Conservation (phyloP, 2,113 vertebrate genomes). For the Carassius carassius region DNA sequence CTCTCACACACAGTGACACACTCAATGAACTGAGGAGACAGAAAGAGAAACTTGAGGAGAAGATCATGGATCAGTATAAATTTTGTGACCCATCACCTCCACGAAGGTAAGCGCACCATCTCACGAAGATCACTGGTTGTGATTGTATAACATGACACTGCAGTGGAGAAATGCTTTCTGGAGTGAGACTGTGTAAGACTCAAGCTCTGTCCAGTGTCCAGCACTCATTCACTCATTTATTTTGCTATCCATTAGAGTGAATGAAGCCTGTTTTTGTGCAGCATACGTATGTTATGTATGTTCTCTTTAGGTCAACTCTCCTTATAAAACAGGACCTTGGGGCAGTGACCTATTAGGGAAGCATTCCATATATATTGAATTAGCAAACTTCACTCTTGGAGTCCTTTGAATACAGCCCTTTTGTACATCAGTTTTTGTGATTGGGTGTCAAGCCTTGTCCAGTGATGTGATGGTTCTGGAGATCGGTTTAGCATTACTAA, state of each 20-base stretch:
- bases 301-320: too few species aligned
- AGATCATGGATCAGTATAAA: constrained; percentile 99
- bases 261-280: background rate
- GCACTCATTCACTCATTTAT: background rate
- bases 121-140: background rate
- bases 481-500: background rate
- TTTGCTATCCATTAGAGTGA: constrained; percentile 4
- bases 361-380: background rate
- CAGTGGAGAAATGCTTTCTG: background rate
- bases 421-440: too few species aligned
- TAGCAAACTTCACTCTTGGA: background rate
- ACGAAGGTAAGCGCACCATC: constrained; percentile 80
- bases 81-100: constrained; percentile 98
- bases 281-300: background rate
- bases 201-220: background rate
- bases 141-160: background rate
- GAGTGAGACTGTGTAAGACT: background rate
- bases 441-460: too few species aligned
- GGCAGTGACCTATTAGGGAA: too few species aligned
- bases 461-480: background rate
- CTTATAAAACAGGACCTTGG: too few species aligned
- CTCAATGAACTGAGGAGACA: constrained; percentile 95
- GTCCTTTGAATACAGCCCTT: background rate
- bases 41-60: constrained; percentile 98
- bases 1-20: constrained; percentile 81